These are phyloP conservation scores for Nephrotoma appendiculata DNA, from an alignment of 2,888 invertebrate genomes.

Conservation along the genomic window DNA sequence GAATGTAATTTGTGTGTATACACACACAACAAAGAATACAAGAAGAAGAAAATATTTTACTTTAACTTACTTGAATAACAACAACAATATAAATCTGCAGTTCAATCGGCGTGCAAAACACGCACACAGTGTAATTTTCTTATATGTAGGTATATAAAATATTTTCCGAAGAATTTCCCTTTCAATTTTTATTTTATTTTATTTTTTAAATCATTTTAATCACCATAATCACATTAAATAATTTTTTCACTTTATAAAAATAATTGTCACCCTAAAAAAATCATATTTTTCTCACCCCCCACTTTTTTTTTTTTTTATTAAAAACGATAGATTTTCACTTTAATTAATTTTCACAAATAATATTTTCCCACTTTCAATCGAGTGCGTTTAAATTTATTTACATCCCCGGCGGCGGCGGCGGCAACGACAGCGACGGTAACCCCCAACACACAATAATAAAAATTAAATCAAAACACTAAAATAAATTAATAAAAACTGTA, in stretches of 20 bases:
- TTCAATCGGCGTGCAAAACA: neutral
- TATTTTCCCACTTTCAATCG: neutral
- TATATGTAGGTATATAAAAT: neutral
- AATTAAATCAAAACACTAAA: neutral
- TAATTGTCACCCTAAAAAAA: neutral
- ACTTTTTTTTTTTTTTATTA: neutral
- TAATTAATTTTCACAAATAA: neutral
- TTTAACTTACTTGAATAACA: neutral
- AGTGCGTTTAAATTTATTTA: neutral
- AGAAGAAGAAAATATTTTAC: neutral
- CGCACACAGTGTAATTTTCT: neutral
- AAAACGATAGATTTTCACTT: neutral
- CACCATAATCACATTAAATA: neutral
- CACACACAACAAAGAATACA: neutral
- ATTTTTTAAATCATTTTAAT: neutral
- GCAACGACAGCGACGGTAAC: too few species aligned
- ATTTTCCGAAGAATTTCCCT: neutral
- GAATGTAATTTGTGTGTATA: neutral
- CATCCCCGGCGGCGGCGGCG: neutral
- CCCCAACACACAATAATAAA: neutral
- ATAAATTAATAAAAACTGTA: neutral
- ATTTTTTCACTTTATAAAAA: neutral
- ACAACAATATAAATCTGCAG: neutral
- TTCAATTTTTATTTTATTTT: neutral
- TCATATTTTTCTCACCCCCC: neutral